phyloP scores from a whole-genome alignment of 2,113 vertebrate species.

The Semnopithecus entellus region DNA sequence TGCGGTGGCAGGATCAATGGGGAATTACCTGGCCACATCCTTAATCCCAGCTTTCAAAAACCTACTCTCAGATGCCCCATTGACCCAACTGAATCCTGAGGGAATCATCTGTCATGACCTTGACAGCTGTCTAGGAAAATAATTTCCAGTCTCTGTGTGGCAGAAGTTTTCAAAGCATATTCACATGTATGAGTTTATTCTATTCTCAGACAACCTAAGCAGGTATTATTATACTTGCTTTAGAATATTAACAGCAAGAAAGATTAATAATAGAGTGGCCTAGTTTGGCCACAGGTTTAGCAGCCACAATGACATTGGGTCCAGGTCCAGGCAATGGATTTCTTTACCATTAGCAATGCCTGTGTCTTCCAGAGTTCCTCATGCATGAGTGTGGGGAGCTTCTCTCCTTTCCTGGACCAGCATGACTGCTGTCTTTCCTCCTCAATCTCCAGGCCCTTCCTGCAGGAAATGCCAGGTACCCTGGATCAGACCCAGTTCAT shows the following conservation, averaged over 20 bases:
- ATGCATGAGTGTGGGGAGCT: rapidly evolving
- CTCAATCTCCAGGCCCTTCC: not conserved
- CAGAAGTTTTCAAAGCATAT: not conserved
- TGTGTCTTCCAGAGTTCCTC: not conserved
- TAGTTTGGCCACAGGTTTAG: not conserved
- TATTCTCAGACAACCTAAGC: not conserved
- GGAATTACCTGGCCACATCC: not conserved
- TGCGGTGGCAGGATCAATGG: no score
- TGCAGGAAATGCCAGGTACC: not conserved
- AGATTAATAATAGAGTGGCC: not conserved
- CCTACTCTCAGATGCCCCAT: not conserved
- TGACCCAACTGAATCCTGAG: not conserved
- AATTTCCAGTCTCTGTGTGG: not conserved
- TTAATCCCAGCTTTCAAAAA: not conserved
- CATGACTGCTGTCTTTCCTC: not conserved
- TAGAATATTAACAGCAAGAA: not conserved
- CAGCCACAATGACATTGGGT: not conserved
- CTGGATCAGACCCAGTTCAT: not conserved
- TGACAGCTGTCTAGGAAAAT: not conserved
- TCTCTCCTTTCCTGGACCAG: not conserved
- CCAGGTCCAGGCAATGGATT: not conserved
- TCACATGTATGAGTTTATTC: not conserved
- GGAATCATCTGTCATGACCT: not conserved
- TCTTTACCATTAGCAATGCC: not conserved
- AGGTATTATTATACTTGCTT: not conserved